Evolutionary conservation across 2,888 invertebrate species (phyloP), one percentile per base, ranked within the genome.

Genomic region (Leptinotarsa juncta): DNA sequence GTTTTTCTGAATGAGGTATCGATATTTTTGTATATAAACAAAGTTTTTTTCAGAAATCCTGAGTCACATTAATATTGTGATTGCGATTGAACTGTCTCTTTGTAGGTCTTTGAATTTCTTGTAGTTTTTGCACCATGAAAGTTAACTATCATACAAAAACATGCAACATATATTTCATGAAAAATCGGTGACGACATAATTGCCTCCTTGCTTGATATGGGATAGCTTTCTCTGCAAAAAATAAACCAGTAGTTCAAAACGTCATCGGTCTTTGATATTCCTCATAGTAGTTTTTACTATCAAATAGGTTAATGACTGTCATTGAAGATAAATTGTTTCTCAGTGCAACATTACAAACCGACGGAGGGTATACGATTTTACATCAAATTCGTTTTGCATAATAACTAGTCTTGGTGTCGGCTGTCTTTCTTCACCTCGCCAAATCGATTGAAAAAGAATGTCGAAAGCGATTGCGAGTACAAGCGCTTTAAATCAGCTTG

Each of bases 301-400:
- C 62, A 62, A 62, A 62, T 62, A 62, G 62, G 62, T 62, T 62
- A 62, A 62, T 62, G 62, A 62, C 62, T 62, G 32, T 62, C 62
- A 42, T 62, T 32, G 62, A 42, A 32, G 62, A 62, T 62, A 62
- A 62, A 62, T 62, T 42, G 26, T 42, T 62, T 62, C 12, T 32
- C 62, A n/a, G n/a, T 62, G 32, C 32, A 26, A 62, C 62, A 32
- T 10, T 32, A n/a, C 26, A 32, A 62, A 42, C 62, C 42, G 62
- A 62, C n/a, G 32, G 5, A 32, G 62, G 15, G 62, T 15, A 18
- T 62, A 62, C n/a, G 62, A 42, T 62, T 42, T 62, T 42, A 42
- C 42, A 62, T 62, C 32, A 62, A 62, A 26, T 69, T 57, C 18
- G 53, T 60, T 69, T 69, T 69, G 69, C 69, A 69, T 69, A 69